These are phyloP conservation scores for Sylvia atricapilla DNA, from an alignment of 2,113 vertebrate species.

Conservation along the genomic window DNA sequence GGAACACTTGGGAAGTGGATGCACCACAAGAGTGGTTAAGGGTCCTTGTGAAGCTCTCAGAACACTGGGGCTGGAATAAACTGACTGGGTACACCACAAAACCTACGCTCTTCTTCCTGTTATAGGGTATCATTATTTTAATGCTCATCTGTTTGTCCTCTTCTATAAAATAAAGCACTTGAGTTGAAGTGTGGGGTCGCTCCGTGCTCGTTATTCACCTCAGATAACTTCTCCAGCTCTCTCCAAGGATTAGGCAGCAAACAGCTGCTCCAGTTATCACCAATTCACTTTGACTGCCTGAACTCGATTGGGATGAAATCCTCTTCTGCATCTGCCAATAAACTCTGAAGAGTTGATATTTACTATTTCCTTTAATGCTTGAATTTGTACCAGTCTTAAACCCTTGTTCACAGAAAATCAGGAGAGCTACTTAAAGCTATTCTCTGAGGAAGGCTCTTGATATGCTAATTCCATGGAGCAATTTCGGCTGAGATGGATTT, in stretches of 20 bases:
- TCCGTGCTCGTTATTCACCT: neutral
- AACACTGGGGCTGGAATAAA: neutral
- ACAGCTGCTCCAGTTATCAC: neutral
- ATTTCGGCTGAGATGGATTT: constrained; percentile 36
- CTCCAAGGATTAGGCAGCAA: neutral
- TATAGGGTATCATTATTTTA: neutral
- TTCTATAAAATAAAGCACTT: neutral
- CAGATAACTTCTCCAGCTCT: neutral
- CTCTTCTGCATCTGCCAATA: constrained; percentile 13
- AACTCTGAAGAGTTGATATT: constrained; percentile 13
- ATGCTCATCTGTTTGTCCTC: neutral
- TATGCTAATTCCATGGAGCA: constrained; percentile 45
- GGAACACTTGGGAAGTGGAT: fast-evolving
- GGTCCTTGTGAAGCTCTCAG: neutral
- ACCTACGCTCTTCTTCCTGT: fast-evolving
- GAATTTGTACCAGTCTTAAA: neutral
- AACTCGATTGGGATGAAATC: neutral
- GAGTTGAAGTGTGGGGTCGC: neutral
- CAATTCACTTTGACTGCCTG: neutral
- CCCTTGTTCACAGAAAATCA: neutral
- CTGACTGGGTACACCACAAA: neutral
- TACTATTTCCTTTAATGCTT: constrained; percentile 3
- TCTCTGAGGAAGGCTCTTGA: constrained; percentile 56
- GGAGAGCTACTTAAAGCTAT: constrained; percentile 14
- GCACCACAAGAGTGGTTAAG: neutral